Evolutionary conservation across 2,797 vertebrate genomes (phyloP), one percentile per base, ranked within the genome.

Genomic region (Sebastes trivittatus): DNA sequence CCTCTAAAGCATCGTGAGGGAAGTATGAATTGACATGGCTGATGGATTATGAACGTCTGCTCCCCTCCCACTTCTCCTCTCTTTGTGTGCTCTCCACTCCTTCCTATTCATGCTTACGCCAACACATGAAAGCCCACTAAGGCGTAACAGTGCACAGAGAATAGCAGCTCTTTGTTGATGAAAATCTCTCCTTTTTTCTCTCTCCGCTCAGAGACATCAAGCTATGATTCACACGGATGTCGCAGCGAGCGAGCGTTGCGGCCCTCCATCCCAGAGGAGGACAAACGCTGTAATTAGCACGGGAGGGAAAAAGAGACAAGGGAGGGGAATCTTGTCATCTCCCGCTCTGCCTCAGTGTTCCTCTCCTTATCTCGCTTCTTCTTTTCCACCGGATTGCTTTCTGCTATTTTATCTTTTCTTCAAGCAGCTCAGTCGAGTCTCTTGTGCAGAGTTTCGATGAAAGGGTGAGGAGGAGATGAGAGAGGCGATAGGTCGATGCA

Each of bases 281-380:
- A 85, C 76, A 88, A 85, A 74, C 18, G 18, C 80, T 72, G 75
- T 83, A 87, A 88, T 91, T 89, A 90, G 84, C 78, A 73, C 14
- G n/a, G 59, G 56, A 32, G n/a, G 62, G 56, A 38, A 70, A 46
- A 16, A 55, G 49, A 72, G 75, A 81, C 36, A 75, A 60, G 62
- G 46, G 68, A 63, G 54, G 54, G 46, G 10, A 82, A 77, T 88
- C 83, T 81, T 87, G 81, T 88, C 68, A 89, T 92, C 80, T 82
- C 38, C n/a, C 22, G 30, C 63, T 76, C 4, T 61, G 63, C 68
- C 64, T 77, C 72, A 49, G 13, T 74, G 72, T 73, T 18, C 38
- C 38, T 62, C 75, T 79, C 34, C 69, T 87, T 88, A 83, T 89
- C 84, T 70, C 34, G 23, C 42, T 61, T 29, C 42, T 61, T 42